These are phyloP conservation scores for Heteropelma amictum DNA, from an alignment of 2,888 invertebrate genomes.

Conservation along the genomic window DNA sequence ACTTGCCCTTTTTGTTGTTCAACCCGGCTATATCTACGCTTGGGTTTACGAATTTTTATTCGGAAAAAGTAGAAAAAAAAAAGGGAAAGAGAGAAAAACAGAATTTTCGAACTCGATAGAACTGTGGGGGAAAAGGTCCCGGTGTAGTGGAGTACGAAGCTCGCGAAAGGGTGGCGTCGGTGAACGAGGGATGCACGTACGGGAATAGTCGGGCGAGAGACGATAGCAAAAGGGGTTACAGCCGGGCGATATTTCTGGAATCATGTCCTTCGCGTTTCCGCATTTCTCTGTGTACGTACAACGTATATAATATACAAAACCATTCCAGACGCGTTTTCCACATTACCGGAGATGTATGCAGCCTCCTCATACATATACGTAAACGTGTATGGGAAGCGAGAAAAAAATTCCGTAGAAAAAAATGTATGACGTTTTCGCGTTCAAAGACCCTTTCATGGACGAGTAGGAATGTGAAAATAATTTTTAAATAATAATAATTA, in stretches of 20 bases:
- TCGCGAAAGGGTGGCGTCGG: conserved; percentile 18
- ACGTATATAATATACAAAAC: too few relatives aligned
- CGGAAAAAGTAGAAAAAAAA: neutral
- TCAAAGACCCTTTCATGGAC: too few relatives aligned
- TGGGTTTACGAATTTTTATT: neutral
- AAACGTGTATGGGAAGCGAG: too few relatives aligned
- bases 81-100: neutral
- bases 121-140: neutral
- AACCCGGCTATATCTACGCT: neutral
- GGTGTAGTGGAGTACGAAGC: conserved; percentile 22
- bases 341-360: neutral
- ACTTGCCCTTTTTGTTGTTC: conserved; percentile 6
- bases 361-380: too few relatives aligned
- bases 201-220: conserved; percentile 1
- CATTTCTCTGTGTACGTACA: neutral
- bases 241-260: conserved; percentile 13
- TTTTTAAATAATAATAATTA: too few relatives aligned
- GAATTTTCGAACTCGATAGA: conserved; percentile 31
- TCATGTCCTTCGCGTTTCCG: conserved; percentile 13
- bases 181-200: conserved; percentile 14
- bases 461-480: too few relatives aligned
- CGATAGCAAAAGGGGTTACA: conserved; percentile 12
- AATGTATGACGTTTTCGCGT: too few relatives aligned
- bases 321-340: neutral
- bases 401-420: too few relatives aligned